Conservation (phyloP, 2,797 vertebrate species). For the Platalea minor region DNA sequence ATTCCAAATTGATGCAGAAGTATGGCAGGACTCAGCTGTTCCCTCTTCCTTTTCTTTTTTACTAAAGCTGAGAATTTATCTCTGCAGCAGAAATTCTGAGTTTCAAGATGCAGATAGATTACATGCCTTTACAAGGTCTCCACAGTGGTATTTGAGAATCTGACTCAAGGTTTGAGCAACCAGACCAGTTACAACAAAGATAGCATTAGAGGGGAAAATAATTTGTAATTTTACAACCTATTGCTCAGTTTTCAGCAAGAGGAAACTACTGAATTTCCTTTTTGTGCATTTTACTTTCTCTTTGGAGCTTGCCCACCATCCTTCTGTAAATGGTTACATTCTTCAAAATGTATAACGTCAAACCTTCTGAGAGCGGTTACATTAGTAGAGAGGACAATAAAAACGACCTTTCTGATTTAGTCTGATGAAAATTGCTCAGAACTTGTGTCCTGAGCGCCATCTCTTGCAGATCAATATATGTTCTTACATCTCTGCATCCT, state of each 20-base stretch:
- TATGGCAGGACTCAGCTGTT: neutral
- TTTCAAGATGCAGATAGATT: neutral
- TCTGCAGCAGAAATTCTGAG: neutral
- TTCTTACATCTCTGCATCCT: neutral
- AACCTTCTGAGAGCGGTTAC: neutral
- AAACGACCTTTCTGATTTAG: neutral
- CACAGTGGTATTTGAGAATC: neutral
- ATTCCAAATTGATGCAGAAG: neutral
- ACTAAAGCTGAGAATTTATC: neutral
- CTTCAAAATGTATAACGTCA: neutral
- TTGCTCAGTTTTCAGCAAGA: neutral
- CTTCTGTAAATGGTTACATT: neutral
- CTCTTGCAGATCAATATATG: neutral
- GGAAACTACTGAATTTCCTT: neutral
- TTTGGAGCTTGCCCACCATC: neutral
- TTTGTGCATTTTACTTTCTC: neutral
- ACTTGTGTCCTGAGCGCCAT: neutral
- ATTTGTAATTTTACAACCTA: neutral
- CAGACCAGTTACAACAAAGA: neutral
- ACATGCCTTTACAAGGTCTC: neutral
- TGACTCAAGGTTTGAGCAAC: neutral
- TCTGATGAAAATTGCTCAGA: conserved; percentile 7
- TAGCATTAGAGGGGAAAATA: neutral
- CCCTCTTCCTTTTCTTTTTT: neutral
- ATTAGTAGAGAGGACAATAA: neutral